Conservation (phyloP, 2,113 vertebrate genomes). For the Glareola pratincola region DNA sequence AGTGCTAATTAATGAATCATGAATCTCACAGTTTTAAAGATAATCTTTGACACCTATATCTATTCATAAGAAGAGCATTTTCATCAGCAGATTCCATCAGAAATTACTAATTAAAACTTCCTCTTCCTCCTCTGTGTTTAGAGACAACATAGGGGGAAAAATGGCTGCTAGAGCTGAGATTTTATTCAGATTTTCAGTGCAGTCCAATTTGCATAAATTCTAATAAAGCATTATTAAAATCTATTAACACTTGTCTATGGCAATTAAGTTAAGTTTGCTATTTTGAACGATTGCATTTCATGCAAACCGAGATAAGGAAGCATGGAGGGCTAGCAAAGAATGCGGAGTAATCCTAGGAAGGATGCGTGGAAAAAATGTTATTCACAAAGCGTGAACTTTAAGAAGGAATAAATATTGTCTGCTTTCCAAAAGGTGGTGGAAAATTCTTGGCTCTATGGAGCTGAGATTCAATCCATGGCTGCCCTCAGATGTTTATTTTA, state of each 20-base stretch:
- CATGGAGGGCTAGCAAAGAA: slow-evolving; percentile 3
- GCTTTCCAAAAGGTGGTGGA: slow-evolving; percentile 36
- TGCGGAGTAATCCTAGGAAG: slow-evolving; percentile 10
- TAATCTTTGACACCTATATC: slow-evolving; percentile 71
- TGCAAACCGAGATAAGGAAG: slow-evolving; percentile 64
- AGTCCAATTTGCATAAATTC: slow-evolving; percentile 78
- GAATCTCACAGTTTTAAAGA: slow-evolving; percentile 67
- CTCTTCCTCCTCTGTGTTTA: slow-evolving; percentile 23
- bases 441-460: slow-evolving; percentile 54
- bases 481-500: slow-evolving; percentile 71
- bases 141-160: slow-evolving; percentile 29
- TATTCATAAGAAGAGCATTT: slow-evolving; percentile 55
- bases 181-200: slow-evolving; percentile 71
- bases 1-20: slow-evolving; percentile 69
- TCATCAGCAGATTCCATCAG: slow-evolving; percentile 67
- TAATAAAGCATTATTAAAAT: slow-evolving; percentile 81
- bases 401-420: slow-evolving; percentile 58
- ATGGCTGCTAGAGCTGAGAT: slow-evolving; percentile 46
- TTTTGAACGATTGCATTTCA: slow-evolving; percentile 72
- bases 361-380: neutral
- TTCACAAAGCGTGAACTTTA: slow-evolving; percentile 13
- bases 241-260: slow-evolving; percentile 84
- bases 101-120: slow-evolving; percentile 70
- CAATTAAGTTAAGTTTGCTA: slow-evolving; percentile 77
- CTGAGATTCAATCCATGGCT: slow-evolving; percentile 56